phyloP scores from a whole-genome alignment of 2,888 invertebrate genomes.

The Altica lythri region DNA sequence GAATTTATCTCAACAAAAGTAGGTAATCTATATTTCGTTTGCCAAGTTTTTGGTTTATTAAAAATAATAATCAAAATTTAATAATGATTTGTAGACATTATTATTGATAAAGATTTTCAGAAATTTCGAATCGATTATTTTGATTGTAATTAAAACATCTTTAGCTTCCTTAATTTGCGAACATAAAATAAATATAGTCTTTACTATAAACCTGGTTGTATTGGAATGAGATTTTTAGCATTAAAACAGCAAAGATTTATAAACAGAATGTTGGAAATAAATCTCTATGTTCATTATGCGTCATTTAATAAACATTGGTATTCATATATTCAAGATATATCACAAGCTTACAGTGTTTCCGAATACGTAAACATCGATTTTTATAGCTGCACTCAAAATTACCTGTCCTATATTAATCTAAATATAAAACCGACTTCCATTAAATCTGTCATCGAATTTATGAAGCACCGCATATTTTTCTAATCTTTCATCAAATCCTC shows the following conservation, averaged over 20 bases:
- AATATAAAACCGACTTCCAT: constrained; percentile 50
- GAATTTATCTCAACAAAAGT: too few species aligned
- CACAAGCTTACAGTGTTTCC: constrained; percentile 29
- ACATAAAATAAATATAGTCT: constrained; percentile 7
- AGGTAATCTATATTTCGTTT: too few species aligned
- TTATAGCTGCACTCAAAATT: constrained; percentile 46
- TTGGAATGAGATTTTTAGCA: constrained; percentile 9
- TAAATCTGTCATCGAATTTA: constrained; percentile 49
- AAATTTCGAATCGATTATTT: constrained; percentile 1
- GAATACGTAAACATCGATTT: constrained; percentile 40
- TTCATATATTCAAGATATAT: constrained; percentile 17
- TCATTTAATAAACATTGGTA: constrained; percentile 15
- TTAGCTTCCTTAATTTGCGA: background rate
- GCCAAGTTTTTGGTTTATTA: too few species aligned
- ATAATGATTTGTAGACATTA: too few species aligned
- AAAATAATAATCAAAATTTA: too few species aligned
- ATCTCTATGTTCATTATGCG: constrained; percentile 4
- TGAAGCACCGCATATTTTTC: constrained; percentile 54
- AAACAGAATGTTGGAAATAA: constrained; percentile 15
- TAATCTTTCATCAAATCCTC: constrained; percentile 54
- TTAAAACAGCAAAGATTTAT: constrained; percentile 10
- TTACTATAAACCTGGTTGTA: background rate
- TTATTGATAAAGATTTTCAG: too few species aligned
- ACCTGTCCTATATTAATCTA: constrained; percentile 52
- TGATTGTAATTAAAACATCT: background rate